A percentile compares a stretch with the other conserved stretches of the same genome.
Evolutionary conservation across 2,113 vertebrate genomes (phyloP).

Genomic region (Raja brachyura): DNA sequence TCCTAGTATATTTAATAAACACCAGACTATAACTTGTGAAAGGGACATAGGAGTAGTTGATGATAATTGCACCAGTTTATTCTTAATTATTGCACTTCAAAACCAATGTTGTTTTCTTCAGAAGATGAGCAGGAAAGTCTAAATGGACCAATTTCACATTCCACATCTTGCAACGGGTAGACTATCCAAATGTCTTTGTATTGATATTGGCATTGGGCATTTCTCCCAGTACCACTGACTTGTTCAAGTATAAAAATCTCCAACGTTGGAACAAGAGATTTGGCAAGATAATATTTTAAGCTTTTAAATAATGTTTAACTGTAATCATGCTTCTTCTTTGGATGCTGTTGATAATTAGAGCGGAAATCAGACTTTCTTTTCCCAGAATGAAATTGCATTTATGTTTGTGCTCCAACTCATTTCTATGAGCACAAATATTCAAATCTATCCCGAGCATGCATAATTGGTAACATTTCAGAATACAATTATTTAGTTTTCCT

Average conservation of each 20-base stretch:
- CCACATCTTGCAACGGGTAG: neutral
- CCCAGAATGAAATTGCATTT: neutral
- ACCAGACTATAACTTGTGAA: neutral
- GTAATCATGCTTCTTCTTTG: neutral
- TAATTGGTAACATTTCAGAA: neutral
- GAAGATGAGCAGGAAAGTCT: neutral
- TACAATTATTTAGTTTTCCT: neutral
- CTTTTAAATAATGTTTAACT: neutral
- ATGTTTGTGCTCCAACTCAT: neutral
- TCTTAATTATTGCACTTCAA: neutral
- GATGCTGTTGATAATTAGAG: neutral
- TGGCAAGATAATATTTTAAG: neutral
- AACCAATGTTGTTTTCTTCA: neutral
- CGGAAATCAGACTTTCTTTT: neutral
- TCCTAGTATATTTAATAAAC: neutral
- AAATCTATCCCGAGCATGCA: neutral
- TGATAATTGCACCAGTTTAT: neutral
- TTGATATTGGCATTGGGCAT: neutral
- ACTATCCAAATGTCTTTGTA: neutral
- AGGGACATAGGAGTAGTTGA: neutral
- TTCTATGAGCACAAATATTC: neutral
- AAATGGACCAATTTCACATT: neutral
- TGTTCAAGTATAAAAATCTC: neutral
- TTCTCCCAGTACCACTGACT: neutral
- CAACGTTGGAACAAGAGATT: neutral